These are phyloP conservation scores for Cataglyphis albicans DNA, from an alignment of 2,888 invertebrate genomes.

Conservation along the genomic window DNA sequence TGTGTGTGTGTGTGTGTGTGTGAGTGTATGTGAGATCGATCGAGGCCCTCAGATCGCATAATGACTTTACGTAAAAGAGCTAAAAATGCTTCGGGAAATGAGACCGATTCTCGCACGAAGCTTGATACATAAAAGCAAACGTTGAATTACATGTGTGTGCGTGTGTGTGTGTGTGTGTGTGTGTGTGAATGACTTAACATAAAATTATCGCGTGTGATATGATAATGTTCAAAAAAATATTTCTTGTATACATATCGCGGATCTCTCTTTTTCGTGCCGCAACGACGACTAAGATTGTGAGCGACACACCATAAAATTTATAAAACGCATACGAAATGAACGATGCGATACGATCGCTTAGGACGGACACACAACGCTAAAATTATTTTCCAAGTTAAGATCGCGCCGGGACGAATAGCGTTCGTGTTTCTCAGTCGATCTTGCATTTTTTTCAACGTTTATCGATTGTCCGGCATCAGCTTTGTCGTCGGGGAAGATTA, in stretches of 20 bases:
- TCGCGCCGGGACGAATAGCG: conserved; percentile 64
- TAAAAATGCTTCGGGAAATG: conserved; percentile 33
- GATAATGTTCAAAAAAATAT: not conserved
- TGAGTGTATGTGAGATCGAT: not conserved
- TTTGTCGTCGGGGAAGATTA: conserved; percentile 63
- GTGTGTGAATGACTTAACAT: not conserved
- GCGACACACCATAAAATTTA: conserved; percentile 62
- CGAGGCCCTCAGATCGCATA: not conserved
- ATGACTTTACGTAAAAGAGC: conserved; percentile 44
- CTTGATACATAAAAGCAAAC: not conserved
- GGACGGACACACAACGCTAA: conserved; percentile 50
- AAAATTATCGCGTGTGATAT: conserved; percentile 24
- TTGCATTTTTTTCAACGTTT: conserved; percentile 72
- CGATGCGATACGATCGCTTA: conserved; percentile 75
- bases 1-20: too few relatives aligned
- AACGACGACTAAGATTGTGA: conserved; percentile 55
- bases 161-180: too few relatives aligned
- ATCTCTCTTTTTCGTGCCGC: not conserved
- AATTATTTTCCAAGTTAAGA: conserved; percentile 75
- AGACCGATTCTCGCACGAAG: conserved; percentile 20
- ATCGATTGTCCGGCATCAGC: conserved; percentile 79
- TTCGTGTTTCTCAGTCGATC: conserved; percentile 67
- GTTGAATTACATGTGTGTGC: not conserved
- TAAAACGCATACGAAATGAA: conserved; percentile 71
- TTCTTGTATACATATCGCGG: not conserved